Conservation (phyloP, 2,888 invertebrate species). For the Isoperla grammatica region DNA sequence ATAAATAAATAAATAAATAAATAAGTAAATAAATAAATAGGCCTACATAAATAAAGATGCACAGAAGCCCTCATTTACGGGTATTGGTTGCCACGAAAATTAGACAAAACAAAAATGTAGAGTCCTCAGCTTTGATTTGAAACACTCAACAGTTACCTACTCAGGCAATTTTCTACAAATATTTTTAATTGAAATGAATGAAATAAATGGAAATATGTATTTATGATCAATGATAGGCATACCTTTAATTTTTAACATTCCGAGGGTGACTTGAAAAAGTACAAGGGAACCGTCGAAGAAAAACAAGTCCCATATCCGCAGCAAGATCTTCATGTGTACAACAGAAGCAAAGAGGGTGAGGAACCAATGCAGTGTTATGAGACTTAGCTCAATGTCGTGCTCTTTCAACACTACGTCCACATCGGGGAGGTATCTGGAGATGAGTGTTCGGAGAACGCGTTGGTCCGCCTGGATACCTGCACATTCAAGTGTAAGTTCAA, state of each 20-base stretch:
- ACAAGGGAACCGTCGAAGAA: constrained; percentile 94
- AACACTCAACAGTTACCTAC: too few species aligned
- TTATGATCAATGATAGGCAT: too few species aligned
- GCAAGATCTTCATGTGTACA: constrained; percentile 89
- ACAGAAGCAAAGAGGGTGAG: constrained; percentile 94
- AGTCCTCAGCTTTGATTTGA: too few species aligned
- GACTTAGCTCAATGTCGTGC: constrained; percentile 90
- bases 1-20: too few species aligned
- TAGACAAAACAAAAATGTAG: too few species aligned
- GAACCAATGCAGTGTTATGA: constrained; percentile 97
- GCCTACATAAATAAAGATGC: too few species aligned
- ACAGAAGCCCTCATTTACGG: too few species aligned
- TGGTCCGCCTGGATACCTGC: constrained; percentile 90
- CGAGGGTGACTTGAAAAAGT: constrained; percentile 88
- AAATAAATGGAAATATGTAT: too few species aligned
- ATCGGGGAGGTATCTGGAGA: constrained; percentile 83
- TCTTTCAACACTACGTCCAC: constrained; percentile 86
- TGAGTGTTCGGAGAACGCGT: constrained; percentile 86
- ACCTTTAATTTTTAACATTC: constrained; percentile 82
- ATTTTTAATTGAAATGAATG: too few species aligned
- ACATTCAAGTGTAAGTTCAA: constrained; percentile 23
- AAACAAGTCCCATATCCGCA: constrained; percentile 94
- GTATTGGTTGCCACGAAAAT: too few species aligned
- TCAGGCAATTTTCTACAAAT: too few species aligned
- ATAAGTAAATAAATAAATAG: too few species aligned